Base-by-base conservation (phyloP, 2,113 vertebrate species). In the Chamaea fasciata region DNA sequence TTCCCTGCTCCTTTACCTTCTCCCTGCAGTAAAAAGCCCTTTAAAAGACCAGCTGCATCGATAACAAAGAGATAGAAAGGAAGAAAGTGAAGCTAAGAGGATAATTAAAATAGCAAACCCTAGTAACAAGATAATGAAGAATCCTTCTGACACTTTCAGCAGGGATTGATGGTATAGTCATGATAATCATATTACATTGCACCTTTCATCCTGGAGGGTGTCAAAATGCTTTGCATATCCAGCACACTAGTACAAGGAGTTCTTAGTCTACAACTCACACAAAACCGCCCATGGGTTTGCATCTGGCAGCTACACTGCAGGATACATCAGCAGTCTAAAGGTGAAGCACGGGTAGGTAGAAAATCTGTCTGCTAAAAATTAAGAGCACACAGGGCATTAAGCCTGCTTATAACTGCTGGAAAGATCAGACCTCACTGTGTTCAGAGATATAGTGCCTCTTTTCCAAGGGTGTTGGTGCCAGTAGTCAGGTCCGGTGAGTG, bases 81-180 rank as follows among this genome's bases (percentile, higher is more conserved):
- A 89, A 70, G 35, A 70, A 84, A 77, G 18, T 13, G 33, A 84
- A 83, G 55, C 26, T 53, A 86, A 90, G 37, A 70, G 59, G 49
- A 50, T 90, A 93, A 80, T 93, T 90, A 87, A 90, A 93, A 69
- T 24, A 78, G 22, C 64, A 75, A 96, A 94, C 15, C 28, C 56
- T 49, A 33, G 20, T 71, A 81, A 80, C 35, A 76, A 81, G 71
- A 46, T 87, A 70, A 89, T 52, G 64, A 89, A 73, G 35, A 37
- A 92, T 89, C 41, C 83, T 92, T 91, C 56, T 52, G 89, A 71
- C 42, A 37, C 39, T 79, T 95, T 84, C 62, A 87, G n/a, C 80
- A 64, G 65, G 65, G 35, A 81, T 74, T 4, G 3, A 70, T 87
- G 26, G 62, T 84, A 47, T 60, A 75, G 56, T 70, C 56, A 49